Conservation (phyloP, 2,888 invertebrate genomes). For the Chironomus riparius region DNA sequence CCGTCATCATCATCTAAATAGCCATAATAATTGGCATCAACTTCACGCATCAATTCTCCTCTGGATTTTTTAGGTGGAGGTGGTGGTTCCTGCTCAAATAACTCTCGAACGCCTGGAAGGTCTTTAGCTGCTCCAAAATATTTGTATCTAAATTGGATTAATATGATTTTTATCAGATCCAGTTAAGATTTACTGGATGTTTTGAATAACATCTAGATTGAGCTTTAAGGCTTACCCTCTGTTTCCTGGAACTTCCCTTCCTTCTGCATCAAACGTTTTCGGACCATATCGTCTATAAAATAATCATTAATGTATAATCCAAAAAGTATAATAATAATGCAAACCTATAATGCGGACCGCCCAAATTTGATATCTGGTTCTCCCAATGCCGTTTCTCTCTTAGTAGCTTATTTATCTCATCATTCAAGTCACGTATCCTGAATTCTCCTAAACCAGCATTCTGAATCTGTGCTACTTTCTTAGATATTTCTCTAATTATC, state of each 20-base stretch:
- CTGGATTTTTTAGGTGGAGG: constrained; percentile 83
- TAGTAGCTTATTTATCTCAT: constrained; percentile 96
- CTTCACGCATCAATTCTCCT: constrained; percentile 94
- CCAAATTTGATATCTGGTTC: constrained; percentile 86
- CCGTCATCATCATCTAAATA: constrained; percentile 99
- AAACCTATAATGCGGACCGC: constrained; percentile 78
- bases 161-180: neutral
- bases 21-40: constrained; percentile 98
- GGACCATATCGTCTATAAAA: constrained; percentile 62
- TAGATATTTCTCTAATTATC: constrained; percentile 93
- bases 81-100: constrained; percentile 94
- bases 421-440: constrained; percentile 93
- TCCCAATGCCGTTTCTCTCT: constrained; percentile 98
- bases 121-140: constrained; percentile 98
- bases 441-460: constrained; percentile 99
- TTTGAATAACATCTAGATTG: neutral
- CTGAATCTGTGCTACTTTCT: constrained; percentile 98
- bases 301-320: no score
- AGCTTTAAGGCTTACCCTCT: constrained; percentile 49
- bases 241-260: constrained; percentile 95
- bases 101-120: constrained; percentile 91
- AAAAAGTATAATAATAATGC: no score
- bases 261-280: constrained; percentile 86
- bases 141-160: constrained; percentile 56
- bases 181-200: neutral